phyloP scores from a whole-genome alignment of 2,888 invertebrate genomes.

The Cephus pygmeus region DNA sequence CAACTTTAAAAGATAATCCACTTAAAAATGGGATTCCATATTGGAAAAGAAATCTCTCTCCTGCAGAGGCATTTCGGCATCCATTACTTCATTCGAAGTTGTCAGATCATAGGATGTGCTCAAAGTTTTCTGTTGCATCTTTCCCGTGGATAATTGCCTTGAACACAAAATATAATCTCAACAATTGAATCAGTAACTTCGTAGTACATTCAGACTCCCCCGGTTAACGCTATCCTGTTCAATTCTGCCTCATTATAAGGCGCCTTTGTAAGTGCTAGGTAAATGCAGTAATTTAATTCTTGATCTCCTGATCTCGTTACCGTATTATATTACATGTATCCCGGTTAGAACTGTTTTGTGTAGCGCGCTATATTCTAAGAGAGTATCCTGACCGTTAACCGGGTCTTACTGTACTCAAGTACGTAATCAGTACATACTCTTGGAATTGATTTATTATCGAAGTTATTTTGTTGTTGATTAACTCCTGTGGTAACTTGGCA shows the following conservation, averaged over 20 bases:
- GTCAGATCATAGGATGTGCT: constrained; percentile 29
- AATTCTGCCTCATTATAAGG: background rate
- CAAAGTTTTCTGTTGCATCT: constrained; percentile 33
- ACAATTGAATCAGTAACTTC: background rate
- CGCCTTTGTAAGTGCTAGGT: background rate
- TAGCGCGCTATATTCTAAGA: background rate
- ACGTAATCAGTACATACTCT: constrained; percentile 28
- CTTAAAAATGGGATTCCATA: background rate
- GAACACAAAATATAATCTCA: background rate
- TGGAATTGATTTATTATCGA: constrained; percentile 36
- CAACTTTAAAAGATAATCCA: background rate
- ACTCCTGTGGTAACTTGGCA: constrained; percentile 30
- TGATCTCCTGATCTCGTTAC: background rate
- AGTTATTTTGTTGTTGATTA: constrained; percentile 34
- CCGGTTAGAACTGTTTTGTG: too few relatives aligned
- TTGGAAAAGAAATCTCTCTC: background rate
- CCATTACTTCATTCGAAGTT: constrained; percentile 36
- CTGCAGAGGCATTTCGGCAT: constrained; percentile 27
- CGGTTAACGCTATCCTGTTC: background rate
- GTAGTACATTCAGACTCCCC: background rate
- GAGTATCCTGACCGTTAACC: background rate
- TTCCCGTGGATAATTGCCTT: constrained; percentile 31
- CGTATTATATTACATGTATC: background rate
- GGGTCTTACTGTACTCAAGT: background rate
- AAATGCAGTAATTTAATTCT: background rate